phyloP scores from a whole-genome alignment of 2,797 vertebrate species.

The Hydrocynus forskahlii region DNA sequence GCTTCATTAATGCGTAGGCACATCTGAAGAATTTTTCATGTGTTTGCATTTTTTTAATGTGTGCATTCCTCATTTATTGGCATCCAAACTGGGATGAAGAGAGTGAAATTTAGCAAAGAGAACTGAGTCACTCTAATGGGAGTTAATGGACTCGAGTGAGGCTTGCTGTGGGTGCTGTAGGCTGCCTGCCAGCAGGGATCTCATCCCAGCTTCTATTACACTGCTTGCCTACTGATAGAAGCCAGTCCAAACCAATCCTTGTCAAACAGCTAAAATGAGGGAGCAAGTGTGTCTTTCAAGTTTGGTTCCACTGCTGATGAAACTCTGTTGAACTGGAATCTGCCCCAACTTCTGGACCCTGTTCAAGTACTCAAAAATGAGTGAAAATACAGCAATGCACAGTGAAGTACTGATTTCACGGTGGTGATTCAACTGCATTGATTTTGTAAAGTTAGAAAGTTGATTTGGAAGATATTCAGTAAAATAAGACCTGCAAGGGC shows the following conservation, averaged over 20 bases:
- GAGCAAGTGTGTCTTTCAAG: conserved; percentile 28
- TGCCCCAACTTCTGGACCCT: background rate
- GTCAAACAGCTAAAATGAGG: conserved; percentile 20
- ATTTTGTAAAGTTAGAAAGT: background rate
- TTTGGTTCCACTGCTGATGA: conserved; percentile 54
- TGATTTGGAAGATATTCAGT: background rate
- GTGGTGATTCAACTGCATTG: background rate
- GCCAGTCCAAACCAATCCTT: conserved; percentile 38
- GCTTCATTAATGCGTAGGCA: conserved; percentile 35
- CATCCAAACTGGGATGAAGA: conserved; percentile 6
- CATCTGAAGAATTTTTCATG: conserved; percentile 31
- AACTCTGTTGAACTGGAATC: background rate
- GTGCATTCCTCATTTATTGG: conserved; percentile 11
- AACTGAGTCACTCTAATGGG: conserved; percentile 64
- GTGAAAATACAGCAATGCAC: background rate
- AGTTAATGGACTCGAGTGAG: conserved; percentile 82
- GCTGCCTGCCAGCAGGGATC: conserved; percentile 84
- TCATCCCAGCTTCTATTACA: conserved; percentile 43
- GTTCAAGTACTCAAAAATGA: background rate
- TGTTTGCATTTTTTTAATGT: conserved; percentile 21
- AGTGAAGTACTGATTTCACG: background rate
- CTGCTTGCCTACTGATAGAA: conserved; percentile 21
- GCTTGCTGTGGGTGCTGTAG: conserved; percentile 75
- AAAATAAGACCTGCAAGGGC: background rate
- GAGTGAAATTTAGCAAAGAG: conserved; percentile 19